phyloP scores from a whole-genome alignment of 2,113 vertebrate genomes.

The Piaya cayana region DNA sequence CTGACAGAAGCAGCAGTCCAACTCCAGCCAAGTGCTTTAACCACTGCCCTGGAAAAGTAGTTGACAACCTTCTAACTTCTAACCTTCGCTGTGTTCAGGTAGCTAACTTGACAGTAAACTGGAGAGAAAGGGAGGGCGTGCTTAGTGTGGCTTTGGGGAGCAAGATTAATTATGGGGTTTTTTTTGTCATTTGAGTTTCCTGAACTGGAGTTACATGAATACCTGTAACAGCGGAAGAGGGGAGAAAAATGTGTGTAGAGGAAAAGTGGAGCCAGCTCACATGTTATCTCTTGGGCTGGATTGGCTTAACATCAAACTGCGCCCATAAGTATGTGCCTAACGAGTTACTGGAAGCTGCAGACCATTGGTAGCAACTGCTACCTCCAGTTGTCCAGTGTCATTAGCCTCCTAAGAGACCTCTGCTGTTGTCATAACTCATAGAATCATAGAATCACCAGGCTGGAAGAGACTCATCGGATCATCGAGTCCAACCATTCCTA shows the following conservation, averaged over 20 bases:
- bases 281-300: background rate
- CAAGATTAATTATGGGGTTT: background rate
- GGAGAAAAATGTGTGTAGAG: background rate
- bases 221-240: background rate
- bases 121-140: background rate
- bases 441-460: too few species aligned
- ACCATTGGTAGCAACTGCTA: too few species aligned
- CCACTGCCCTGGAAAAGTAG: background rate
- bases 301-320: background rate
- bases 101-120: background rate
- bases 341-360: background rate
- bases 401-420: background rate
- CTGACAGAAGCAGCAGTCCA: background rate
- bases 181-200: background rate
- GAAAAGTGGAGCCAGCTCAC: background rate
- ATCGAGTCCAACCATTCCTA: too few species aligned
- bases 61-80: background rate
- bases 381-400: background rate
- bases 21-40: background rate
- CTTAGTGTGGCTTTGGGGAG: background rate
- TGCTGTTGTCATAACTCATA: too few species aligned
- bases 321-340: accelerated
- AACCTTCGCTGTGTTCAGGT: background rate
- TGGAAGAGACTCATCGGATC: too few species aligned
- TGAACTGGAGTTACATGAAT: background rate